Conservation (phyloP, 2,888 invertebrate genomes). For the Tipula vernalis region DNA sequence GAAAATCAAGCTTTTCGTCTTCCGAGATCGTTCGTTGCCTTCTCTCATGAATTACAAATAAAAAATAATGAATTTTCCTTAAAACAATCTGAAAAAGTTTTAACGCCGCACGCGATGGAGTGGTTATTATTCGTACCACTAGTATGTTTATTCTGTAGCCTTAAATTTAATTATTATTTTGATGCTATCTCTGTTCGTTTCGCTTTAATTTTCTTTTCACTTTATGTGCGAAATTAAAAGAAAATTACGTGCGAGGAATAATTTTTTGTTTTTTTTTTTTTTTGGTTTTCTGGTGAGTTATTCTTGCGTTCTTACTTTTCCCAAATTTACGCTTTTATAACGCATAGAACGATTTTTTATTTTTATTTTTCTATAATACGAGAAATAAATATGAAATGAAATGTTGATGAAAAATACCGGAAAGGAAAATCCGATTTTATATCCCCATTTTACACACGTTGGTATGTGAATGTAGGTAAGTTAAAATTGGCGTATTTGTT, state of each 20-base stretch:
- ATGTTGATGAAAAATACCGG: background rate
- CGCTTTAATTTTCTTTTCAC: background rate
- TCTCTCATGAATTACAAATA: background rate
- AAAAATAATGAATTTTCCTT: background rate
- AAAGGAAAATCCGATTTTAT: background rate
- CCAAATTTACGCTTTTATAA: background rate
- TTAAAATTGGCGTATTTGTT: background rate
- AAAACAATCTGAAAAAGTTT: background rate
- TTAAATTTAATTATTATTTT: background rate
- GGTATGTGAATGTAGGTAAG: background rate
- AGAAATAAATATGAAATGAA: background rate
- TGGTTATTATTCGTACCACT: background rate
- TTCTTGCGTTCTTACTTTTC: conserved; percentile 4
- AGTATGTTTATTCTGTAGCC: background rate
- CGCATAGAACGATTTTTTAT: background rate
- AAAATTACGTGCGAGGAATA: background rate
- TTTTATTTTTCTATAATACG: background rate
- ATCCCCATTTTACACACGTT: background rate
- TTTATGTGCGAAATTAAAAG: background rate
- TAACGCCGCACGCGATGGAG: background rate
- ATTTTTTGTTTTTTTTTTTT: background rate
- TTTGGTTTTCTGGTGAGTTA: background rate
- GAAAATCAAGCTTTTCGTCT: background rate
- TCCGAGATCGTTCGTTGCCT: background rate
- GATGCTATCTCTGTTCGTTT: background rate